phyloP scores from a whole-genome alignment of 2,113 vertebrate genomes.

The Mystacornis crossleyi region DNA sequence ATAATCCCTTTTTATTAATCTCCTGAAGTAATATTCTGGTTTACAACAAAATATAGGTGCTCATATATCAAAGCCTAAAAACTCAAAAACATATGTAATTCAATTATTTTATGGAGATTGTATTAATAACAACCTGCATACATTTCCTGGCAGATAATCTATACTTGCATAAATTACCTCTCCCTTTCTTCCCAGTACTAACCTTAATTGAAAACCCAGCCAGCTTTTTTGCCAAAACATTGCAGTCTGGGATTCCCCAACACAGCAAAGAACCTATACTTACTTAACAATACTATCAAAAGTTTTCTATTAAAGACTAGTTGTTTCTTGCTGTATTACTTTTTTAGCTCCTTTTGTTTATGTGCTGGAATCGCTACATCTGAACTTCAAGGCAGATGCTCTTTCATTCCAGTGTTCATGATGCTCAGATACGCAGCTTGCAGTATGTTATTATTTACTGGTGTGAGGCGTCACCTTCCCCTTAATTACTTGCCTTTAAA shows the following conservation, averaged over 20 bases:
- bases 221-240: background rate
- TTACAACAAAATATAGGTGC: background rate
- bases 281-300: background rate
- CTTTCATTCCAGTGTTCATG: background rate
- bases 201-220: background rate
- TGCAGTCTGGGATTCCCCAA: background rate
- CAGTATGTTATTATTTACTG: background rate
- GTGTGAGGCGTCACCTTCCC: background rate
- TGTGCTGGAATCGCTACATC: background rate
- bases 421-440: background rate
- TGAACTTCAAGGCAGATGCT: background rate
- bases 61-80: background rate
- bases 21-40: background rate
- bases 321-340: rapidly evolving
- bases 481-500: background rate
- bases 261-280: background rate
- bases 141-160: background rate
- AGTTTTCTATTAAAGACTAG: background rate
- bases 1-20: background rate
- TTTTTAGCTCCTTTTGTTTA: background rate
- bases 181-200: background rate
- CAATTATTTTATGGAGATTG: background rate
- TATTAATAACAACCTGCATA: background rate
- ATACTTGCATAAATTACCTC: background rate
- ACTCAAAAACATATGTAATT: background rate